Percentiles rank a stretch among this genome's conserved stretches.
Evolutionary conservation across 2,113 vertebrate genomes (phyloP).

Genomic region (Asarcornis scutulata): DNA sequence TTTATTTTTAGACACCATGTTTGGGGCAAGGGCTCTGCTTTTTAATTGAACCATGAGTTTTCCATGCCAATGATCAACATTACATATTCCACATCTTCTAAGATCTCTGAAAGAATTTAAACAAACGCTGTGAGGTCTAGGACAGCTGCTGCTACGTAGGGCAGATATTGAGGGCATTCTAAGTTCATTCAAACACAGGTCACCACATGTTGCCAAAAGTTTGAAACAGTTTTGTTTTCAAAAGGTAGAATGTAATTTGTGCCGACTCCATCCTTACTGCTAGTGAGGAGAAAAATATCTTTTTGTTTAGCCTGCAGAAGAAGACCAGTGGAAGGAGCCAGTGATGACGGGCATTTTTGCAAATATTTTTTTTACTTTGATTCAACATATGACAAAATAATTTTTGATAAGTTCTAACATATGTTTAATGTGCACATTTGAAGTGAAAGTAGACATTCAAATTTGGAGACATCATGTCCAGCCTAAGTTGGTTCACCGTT

Average conservation of each 20-base stretch:
- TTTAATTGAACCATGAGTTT: constrained; percentile 27
- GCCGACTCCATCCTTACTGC: background rate
- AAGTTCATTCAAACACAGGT: background rate
- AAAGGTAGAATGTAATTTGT: background rate
- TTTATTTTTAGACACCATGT: background rate
- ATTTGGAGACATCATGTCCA: background rate
- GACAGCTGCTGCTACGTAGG: background rate
- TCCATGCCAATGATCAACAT: background rate
- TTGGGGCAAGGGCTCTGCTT: background rate
- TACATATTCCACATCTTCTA: constrained; percentile 6
- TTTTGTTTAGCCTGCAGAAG: background rate
- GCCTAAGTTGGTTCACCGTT: background rate
- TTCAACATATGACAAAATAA: background rate
- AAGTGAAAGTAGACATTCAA: background rate
- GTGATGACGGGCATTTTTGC: background rate
- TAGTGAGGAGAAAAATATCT: background rate
- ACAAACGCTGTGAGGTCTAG: constrained; percentile 48
- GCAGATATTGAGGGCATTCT: background rate
- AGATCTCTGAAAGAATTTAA: constrained; percentile 39
- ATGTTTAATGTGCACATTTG: background rate
- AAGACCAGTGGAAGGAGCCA: background rate
- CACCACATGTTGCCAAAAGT: background rate
- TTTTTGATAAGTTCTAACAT: background rate
- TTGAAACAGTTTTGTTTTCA: background rate
- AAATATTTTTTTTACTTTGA: background rate